Conservation (phyloP, 2,888 invertebrate genomes). For the Drosophila paucipuncta region DNA sequence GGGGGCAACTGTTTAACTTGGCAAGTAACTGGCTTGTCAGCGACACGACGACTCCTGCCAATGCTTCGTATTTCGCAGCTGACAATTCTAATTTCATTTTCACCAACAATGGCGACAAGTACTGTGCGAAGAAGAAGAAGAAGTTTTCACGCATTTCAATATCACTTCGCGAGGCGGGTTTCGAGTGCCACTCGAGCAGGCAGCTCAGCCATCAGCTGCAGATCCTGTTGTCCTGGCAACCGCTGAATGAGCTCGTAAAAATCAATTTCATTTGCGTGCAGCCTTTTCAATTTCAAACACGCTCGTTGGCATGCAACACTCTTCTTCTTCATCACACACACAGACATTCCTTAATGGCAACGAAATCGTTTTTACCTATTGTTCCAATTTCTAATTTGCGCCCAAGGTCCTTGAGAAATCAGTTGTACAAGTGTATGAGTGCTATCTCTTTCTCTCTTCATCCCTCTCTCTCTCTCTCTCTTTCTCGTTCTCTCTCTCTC, state of each 20-base stretch:
- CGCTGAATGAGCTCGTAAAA: constrained; percentile 63
- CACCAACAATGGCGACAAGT: constrained; percentile 39
- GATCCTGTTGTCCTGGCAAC: constrained; percentile 59
- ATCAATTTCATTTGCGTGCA: constrained; percentile 77
- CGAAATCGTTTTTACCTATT: constrained; percentile 67
- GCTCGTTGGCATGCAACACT: constrained; percentile 71
- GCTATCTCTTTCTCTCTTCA: background rate
- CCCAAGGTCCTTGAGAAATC: constrained; percentile 71
- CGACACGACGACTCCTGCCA: constrained; percentile 34
- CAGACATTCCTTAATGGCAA: constrained; percentile 70
- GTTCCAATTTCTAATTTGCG: constrained; percentile 78
- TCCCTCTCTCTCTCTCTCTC: too few species aligned
- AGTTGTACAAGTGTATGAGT: constrained; percentile 45
- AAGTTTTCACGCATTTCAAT: constrained; percentile 68
- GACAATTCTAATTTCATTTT: constrained; percentile 76
- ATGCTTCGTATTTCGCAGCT: constrained; percentile 13
- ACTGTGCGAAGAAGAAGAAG: constrained; percentile 12
- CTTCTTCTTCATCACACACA: constrained; percentile 10
- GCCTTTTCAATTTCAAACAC: constrained; percentile 59
- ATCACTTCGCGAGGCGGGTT: constrained; percentile 64
- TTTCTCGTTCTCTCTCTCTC: too few species aligned
- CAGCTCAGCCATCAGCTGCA: constrained; percentile 63
- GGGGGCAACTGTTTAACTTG: constrained; percentile 61
- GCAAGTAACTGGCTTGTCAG: constrained; percentile 59
- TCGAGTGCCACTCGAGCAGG: constrained; percentile 64